Percentiles rank a stretch among this genome's conserved stretches.
Conservation (phyloP, 1,140 invertebrate genomes). For the Drosophila repleta region DNA sequence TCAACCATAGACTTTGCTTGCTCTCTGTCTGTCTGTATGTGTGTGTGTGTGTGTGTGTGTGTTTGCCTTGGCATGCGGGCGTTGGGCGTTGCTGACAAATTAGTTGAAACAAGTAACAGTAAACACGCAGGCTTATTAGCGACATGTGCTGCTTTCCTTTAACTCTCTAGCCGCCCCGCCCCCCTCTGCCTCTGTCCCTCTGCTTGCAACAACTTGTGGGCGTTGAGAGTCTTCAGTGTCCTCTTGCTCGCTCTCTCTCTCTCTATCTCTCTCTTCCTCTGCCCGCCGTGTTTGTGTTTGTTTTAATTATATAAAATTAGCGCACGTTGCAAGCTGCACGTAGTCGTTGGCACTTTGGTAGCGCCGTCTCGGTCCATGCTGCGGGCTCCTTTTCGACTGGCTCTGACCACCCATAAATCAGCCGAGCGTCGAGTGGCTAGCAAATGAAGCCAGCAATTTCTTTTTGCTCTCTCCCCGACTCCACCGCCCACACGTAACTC, state of each 20-base stretch:
- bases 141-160: slow-evolving; percentile 62
- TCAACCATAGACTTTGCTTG: background rate
- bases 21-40: slow-evolving; percentile 20
- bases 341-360: slow-evolving; percentile 43
- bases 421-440: slow-evolving; percentile 43
- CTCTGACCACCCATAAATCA: slow-evolving; percentile 70
- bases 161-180: background rate
- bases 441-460: slow-evolving; percentile 72
- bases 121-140: slow-evolving; percentile 81
- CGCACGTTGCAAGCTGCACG: slow-evolving; percentile 78
- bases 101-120: slow-evolving; percentile 79
- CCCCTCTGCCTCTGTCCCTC: slow-evolving; percentile 7
- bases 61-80: slow-evolving; percentile 64
- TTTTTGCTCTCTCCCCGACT: background rate
- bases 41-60: slow-evolving; percentile 22
- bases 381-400: background rate
- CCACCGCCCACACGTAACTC: slow-evolving; percentile 65
- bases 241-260: background rate
- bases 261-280: background rate
- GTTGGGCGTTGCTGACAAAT: slow-evolving; percentile 74
- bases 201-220: slow-evolving; percentile 64
- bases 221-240: slow-evolving; percentile 9
- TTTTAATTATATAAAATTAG: slow-evolving; percentile 82
- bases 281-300: slow-evolving; percentile 68
- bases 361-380: background rate